Evolutionary conservation across 2,888 invertebrate species (phyloP), one percentile per base, ranked within the genome.

Genomic region (Antheraea assamensis): DNA sequence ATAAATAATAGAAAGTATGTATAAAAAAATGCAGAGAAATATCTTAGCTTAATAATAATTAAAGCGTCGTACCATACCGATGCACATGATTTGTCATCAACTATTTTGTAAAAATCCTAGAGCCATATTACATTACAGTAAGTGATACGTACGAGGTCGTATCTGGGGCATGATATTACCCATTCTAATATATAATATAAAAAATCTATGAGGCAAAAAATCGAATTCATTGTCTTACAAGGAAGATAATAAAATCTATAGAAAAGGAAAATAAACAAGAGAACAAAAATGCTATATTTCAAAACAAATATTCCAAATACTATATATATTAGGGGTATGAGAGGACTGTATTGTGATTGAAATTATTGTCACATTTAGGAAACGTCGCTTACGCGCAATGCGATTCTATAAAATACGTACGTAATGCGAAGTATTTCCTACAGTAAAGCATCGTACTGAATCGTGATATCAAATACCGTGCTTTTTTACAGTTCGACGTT

Each of bases 41-140:
- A 42, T 42, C 42, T 13, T 10, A 42, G 13, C 10, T 42, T 35
- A 35, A 35, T 49, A 49, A 2, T 49, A 13, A 49, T 52, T 52
- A 52, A 52, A 19, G 19, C 49, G 49, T 35, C 49, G 49, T 35
- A 19, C 31, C 21, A 24, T 68, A 35, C 7, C 66, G 31, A 68
- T 68, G 4, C 66, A 21, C 66, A 68, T 35, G 66, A 21, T 21
- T 68, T 68, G 31, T 21, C 31, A n/a, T 10, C 21, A 21, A 31
- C 35, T 68, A 68, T 68, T 68, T 68, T 21, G 21, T 68, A 68
- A 68, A 68, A 68, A 68, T 68, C 66, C 21, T 27, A 21, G 35
- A 35, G 30, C 66, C 35, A 68, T 30, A 68, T 68, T 68, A 68
- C 31, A 68, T 68, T 68, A 68, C 66, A 35, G 31, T 68, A 68